Evolutionary conservation across 2,888 invertebrate genomes (phyloP).

Genomic region (Nowickia ferox): DNA sequence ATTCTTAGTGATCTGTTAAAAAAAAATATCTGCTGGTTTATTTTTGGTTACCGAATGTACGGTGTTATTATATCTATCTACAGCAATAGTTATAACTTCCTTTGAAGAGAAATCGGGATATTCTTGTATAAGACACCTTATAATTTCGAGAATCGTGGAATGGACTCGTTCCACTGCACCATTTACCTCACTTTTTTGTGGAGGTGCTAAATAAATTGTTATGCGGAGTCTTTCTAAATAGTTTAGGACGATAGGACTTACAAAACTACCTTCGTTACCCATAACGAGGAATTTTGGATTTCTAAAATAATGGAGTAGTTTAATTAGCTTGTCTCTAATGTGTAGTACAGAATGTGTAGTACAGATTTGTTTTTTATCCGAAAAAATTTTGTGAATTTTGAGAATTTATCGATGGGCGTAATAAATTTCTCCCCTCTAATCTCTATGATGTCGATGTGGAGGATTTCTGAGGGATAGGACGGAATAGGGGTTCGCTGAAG

Average conservation of each 20-base stretch:
- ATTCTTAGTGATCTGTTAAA: conserved; percentile 66
- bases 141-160: too few relatives aligned
- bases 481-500: conserved; percentile 23
- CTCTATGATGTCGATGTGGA: neutral
- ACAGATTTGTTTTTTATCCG: conserved; percentile 17
- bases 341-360: too few relatives aligned
- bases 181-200: conserved; percentile 71
- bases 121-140: too few relatives aligned
- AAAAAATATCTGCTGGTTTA: conserved; percentile 66
- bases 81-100: too few relatives aligned
- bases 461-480: conserved; percentile 28
- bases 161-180: conserved; percentile 65
- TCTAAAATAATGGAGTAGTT: conserved; percentile 42
- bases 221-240: conserved; percentile 67
- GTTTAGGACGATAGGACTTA: conserved; percentile 20
- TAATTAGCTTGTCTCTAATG: conserved; percentile 1
- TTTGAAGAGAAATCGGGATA: too few relatives aligned
- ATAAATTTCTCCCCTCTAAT: conserved; percentile 7
- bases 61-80: neutral
- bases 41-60: conserved; percentile 64
- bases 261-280: conserved; percentile 65
- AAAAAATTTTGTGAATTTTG: conserved; percentile 24
- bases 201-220: conserved; percentile 60
- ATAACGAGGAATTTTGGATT: conserved; percentile 41
- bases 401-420: conserved; percentile 15